Evolutionary conservation across 2,113 vertebrate species (phyloP), one percentile per base, ranked within the genome.

Genomic region (Eleginops maclovinus): DNA sequence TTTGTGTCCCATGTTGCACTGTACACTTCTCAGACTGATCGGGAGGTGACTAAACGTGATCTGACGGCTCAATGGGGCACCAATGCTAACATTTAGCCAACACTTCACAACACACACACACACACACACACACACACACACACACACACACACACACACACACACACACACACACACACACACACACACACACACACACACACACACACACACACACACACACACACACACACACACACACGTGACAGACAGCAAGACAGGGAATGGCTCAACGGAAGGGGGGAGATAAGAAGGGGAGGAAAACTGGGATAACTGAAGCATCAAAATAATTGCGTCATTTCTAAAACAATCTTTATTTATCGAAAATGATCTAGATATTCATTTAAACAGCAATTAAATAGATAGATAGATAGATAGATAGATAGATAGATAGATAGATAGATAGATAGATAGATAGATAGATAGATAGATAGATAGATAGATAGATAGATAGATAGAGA

Each of bases 401-500:
- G 21, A 24, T 54, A 24, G 21, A 24, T 24, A 14, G 21, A 54
- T 24, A 14, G 21, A 54, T 24, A 26, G 21, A 54, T 54, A 24
- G 21, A 54, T 53, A 51, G n/a, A 51, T 51, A 51, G 50, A 51
- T 51, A 56, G 22, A 55, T 55, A 26, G 24, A 56, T 58, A 36
- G 56, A 59, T 59, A 40, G 56, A 59, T 13, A 59, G 56, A 59
- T 59, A 59, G 31, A 60, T 40, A 54, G 46, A 67, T 41, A 53
- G 28, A 67, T 46, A 21, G 17, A 70, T 21, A 49, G 26, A 71
- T 59, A 11, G 55, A 72, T 50, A 19, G 69, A 66, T 44, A 46
- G 70, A 77, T 61, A n/a, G 68, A 72, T 46, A 55, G 63, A 64
- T 61, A 73, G 66, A 76, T 31, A 6, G 28, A 59, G 44, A 53